Conservation (phyloP, 2,797 vertebrate species). For the Sebastiscus tertius region DNA sequence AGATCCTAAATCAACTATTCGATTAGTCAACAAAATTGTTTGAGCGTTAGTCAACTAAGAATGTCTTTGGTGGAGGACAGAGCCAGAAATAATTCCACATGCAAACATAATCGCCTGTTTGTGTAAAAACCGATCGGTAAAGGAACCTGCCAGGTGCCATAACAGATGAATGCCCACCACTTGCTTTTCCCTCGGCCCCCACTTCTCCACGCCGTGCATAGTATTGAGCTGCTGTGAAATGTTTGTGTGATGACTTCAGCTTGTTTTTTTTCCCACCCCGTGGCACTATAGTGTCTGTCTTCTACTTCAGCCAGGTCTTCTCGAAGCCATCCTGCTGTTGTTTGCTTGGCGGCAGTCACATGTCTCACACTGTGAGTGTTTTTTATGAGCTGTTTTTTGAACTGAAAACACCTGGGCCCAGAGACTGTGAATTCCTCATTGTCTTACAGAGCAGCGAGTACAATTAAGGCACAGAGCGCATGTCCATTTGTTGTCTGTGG, state of each 20-base stretch:
- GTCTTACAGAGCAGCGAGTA: constrained; percentile 54
- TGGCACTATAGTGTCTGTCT: constrained; percentile 60
- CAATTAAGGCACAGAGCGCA: constrained; percentile 57
- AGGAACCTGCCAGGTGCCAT: constrained; percentile 14
- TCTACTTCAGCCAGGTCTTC: constrained; percentile 57
- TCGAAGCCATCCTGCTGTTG: constrained; percentile 60
- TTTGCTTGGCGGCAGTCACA: constrained; percentile 65
- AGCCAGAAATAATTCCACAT: background rate
- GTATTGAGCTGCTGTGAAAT: constrained; percentile 63
- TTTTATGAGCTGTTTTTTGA: constrained; percentile 75
- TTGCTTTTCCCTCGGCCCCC: constrained; percentile 3
- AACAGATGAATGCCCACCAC: background rate
- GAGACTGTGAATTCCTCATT: constrained; percentile 63
- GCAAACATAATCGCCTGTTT: constrained; percentile 10
- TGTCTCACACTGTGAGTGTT: constrained; percentile 50
- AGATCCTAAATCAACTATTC: too few relatives aligned
- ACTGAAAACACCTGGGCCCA: constrained; percentile 75
- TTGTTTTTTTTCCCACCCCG: constrained; percentile 36
- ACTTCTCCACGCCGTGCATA: constrained; percentile 24
- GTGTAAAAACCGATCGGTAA: background rate
- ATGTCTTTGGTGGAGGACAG: too few relatives aligned
- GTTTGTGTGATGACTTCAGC: constrained; percentile 74
- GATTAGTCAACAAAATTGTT: too few relatives aligned
- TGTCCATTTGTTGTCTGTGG: constrained; percentile 62
- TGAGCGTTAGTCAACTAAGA: too few relatives aligned